Evolutionary conservation across 2,888 invertebrate genomes (phyloP), one percentile per base, ranked within the genome.

Genomic region (Tuberolachnus salignus): DNA sequence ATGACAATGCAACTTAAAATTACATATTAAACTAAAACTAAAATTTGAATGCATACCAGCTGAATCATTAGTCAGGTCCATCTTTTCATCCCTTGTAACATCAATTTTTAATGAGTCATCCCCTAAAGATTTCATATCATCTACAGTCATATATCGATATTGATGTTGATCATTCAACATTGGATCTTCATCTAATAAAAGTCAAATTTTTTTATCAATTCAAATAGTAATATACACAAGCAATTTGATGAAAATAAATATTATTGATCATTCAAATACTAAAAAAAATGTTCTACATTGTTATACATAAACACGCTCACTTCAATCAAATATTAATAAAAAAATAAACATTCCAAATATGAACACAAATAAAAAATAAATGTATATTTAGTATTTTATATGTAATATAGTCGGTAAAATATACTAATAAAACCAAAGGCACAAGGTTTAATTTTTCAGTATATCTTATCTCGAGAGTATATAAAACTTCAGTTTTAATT

Each of bases 61-160:
- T 13, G 83, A 83, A 82, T 83, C 84, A 82, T 84, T 83, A 81
- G 83, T 82, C 71, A 84, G 83, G 81, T 85, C 85, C 46, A 83
- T 83, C 82, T 94, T 89, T 85, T 95, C 94, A 85, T 96, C 96
- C 83, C 94, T 91, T 3, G 95, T 95, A 23, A 95, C 95, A 86
- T 96, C 96, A 83, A 96, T 95, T 21, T 95, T 94, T 82, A 96
- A 87, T 14, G 95, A 95, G 87, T 96, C 96, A 85, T 96, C 96
- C 81, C 95, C 95, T 82, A 96, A 88, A 11, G 94, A 94, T 87
- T 96, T 96, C 94, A 96, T 95, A 85, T 97, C 96, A 85, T 97
- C 96, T 82, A 94, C 94, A 80, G 95, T 96, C 86, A 97, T 88
- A 87, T 96, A 96, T 82, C 94, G 91, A 87, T 96, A 96, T 72